Evolutionary conservation across 2,797 vertebrate genomes (phyloP), one percentile per base, ranked within the genome.

Genomic region (Falco rusticolus): DNA sequence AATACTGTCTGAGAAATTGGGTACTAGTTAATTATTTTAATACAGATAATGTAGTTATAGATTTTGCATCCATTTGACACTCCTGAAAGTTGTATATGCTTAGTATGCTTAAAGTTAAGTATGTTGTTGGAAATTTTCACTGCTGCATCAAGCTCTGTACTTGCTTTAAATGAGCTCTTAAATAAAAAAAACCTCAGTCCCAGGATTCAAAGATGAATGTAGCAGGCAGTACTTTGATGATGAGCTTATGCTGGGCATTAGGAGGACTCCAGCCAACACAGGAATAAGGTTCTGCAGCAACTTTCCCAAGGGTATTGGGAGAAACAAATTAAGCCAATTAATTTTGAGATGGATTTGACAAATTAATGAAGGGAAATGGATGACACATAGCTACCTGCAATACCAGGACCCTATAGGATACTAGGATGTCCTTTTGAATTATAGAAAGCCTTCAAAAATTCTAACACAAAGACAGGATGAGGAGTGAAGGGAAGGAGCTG

Each of bases 211-310:
- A 83, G 60, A 74, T 31, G n/a, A 74, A 70, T 60, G 47, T 41
- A 74, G 16, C 69, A 85, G 50, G 71, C 37, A 68, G 22, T 77
- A 75, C 77, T 91, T 25, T 50, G 41, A 31, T 57, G 60, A 74
- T 28, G 45, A 56, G n/a, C 89, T 79, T 60, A 19, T 80, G 22
- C 45, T 68, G 65, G 69, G 65, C 93, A 88, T 91, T 68, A 84
- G 66, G 25, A 87, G 33, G 26, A 84, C 61, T 88, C 37, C 69
- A 94, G 91, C 41, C 83, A 91, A 78, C 34, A 93, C 78, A 75
- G 26, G 59, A 88, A 94, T 65, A 47, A 93, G 72, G 81, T 88
- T 81, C 54, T 94, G 81, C 45, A 93, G 64, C 24, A 90, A 20
- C 33, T 69, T 94, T 93, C 61, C 60, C 22, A 53, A 84, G 54